phyloP scores from a whole-genome alignment of 2,113 vertebrate species.

The Thermophis baileyi region DNA sequence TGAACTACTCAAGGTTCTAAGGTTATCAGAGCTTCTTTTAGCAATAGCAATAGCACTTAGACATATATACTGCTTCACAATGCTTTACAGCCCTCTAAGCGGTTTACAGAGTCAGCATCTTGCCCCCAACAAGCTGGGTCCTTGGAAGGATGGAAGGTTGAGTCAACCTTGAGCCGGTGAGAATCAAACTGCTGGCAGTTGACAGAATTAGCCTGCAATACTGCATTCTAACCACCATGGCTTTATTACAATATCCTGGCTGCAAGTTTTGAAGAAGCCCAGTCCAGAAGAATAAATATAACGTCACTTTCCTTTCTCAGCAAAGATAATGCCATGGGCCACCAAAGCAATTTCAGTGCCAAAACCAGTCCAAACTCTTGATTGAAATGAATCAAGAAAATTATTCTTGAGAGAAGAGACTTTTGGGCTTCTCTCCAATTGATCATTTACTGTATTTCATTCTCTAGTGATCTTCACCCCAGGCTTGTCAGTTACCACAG shows the following conservation, averaged over 20 bases:
- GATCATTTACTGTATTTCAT: neutral
- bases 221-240: neutral
- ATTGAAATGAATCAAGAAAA: neutral
- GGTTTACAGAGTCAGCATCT: neutral
- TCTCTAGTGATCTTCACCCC: neutral
- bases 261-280: neutral
- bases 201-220: neutral
- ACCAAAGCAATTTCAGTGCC: neutral
- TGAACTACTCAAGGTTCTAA: neutral
- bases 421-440: neutral
- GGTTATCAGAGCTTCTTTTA: neutral
- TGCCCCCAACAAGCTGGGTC: neutral
- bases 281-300: neutral
- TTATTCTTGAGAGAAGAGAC: neutral
- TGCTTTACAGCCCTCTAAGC: neutral
- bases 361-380: neutral
- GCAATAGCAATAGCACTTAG: neutral
- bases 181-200: neutral
- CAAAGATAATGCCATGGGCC: neutral
- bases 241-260: neutral
- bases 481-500: neutral
- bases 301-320: neutral
- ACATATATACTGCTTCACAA: neutral
- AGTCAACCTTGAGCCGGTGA: neutral
- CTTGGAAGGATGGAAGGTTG: neutral